phyloP scores from a whole-genome alignment of 2,113 vertebrate genomes.

The Sinocyclocheilus rhinocerous region DNA sequence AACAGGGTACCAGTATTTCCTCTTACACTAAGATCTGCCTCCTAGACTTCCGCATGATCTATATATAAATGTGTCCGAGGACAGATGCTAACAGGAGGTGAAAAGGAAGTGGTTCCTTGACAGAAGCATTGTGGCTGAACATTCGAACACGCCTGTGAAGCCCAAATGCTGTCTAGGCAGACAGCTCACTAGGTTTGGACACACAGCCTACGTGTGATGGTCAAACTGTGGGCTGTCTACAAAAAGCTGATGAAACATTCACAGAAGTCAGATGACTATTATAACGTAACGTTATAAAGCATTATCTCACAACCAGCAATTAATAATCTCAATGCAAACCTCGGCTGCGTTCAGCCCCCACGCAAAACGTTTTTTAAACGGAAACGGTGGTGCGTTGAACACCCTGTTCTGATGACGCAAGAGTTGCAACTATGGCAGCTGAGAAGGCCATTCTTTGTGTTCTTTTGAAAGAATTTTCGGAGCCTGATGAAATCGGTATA shows the following conservation, averaged over 20 bases:
- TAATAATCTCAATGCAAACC: neutral
- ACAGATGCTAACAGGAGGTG: neutral
- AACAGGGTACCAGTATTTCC: conserved; percentile 34
- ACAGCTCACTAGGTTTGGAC: neutral
- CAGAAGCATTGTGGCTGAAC: neutral
- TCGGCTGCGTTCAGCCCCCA: no score
- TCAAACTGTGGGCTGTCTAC: neutral
- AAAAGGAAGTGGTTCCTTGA: conserved; percentile 50
- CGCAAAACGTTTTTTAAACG: no score
- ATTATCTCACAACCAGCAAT: neutral
- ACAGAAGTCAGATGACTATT: neutral
- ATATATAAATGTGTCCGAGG: conserved; percentile 37
- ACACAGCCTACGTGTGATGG: neutral
- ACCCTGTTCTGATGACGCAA: no score
- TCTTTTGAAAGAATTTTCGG: no score
- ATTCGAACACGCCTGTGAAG: neutral
- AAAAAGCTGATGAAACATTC: neutral
- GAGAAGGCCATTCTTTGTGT: no score
- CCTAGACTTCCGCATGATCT: conserved; percentile 27
- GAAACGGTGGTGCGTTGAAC: no score
- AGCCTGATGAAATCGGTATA: no score
- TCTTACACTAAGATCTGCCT: conserved; percentile 35
- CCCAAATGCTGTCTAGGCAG: neutral
- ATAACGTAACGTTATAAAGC: neutral
- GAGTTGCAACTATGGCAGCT: no score